A percentile compares a stretch with the other conserved stretches of the same genome.
These are phyloP conservation scores for Connochaetes taurinus DNA, from an alignment of 2,113 vertebrate genomes.

Conservation along the genomic window DNA sequence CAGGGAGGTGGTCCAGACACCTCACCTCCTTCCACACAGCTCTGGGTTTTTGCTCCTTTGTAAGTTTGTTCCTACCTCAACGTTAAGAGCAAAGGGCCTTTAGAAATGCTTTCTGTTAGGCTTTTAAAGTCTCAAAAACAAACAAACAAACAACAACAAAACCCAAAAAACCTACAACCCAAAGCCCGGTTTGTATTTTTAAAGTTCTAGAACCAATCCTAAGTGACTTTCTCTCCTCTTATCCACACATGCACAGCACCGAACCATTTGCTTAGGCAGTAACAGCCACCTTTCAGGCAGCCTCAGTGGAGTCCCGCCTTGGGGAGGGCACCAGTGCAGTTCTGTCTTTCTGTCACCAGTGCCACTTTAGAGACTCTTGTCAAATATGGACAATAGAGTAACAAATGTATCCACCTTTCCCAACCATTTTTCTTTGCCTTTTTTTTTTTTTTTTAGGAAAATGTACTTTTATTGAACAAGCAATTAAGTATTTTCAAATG, in stretches of 20 bases:
- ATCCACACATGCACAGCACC: background rate
- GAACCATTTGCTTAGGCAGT: background rate
- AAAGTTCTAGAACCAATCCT: background rate
- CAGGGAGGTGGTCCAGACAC: background rate
- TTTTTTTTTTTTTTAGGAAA: background rate
- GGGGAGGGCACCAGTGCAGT: fast-evolving
- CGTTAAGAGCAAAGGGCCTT: background rate
- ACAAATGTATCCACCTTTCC: background rate
- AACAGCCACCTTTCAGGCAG: background rate
- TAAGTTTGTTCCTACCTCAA: background rate
- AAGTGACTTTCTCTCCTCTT: background rate
- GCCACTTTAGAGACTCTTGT: background rate
- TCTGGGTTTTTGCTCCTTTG: background rate
- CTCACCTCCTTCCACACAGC: background rate
- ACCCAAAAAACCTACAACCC: fast-evolving
- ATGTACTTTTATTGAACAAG: no score
- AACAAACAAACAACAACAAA: background rate
- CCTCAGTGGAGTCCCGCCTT: background rate
- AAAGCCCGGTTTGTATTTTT: background rate
- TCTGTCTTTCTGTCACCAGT: background rate
- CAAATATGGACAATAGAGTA: background rate
- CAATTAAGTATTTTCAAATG: no score
- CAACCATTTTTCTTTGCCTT: background rate
- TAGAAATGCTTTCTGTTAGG: background rate
- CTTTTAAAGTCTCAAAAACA: background rate